phyloP scores from a whole-genome alignment of 2,888 invertebrate genomes.

The Ophion ventricosus region DNA sequence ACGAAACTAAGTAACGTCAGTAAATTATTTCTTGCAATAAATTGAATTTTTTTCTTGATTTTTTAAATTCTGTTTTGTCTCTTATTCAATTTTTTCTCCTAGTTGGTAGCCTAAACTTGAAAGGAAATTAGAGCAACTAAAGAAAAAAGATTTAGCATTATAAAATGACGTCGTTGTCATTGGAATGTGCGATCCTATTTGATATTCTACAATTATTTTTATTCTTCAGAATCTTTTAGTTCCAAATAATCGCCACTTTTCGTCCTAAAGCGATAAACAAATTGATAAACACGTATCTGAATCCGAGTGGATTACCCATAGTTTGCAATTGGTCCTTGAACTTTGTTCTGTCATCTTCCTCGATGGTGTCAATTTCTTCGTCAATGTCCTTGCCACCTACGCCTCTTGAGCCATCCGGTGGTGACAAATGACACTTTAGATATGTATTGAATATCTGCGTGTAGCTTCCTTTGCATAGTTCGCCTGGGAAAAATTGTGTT shows the following conservation, averaged over 20 bases:
- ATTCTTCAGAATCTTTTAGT: neutral
- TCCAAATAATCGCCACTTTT: neutral
- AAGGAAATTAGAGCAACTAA: no score
- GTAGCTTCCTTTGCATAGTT: constrained; percentile 81
- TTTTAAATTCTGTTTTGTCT: no score
- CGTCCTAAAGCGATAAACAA: neutral
- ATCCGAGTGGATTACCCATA: constrained; percentile 84
- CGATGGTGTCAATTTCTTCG: constrained; percentile 86
- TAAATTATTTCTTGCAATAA: no score
- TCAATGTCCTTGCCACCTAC: constrained; percentile 83
- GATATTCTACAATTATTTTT: no score
- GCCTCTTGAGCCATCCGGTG: constrained; percentile 90
- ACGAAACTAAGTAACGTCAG: no score
- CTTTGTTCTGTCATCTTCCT: constrained; percentile 88
- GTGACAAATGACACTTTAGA: constrained; percentile 90
- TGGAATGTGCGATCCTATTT: no score
- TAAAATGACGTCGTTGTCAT: no score
- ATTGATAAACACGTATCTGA: neutral
- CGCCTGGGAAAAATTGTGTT: constrained; percentile 81
- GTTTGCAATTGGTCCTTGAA: constrained; percentile 90
- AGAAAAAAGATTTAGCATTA: no score
- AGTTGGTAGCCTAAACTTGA: no score
- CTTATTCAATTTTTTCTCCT: no score
- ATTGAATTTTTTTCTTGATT: no score
- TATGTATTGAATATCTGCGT: constrained; percentile 91